Base-by-base conservation (phyloP, 2,797 vertebrate species). In the Bucorvus abyssinicus region DNA sequence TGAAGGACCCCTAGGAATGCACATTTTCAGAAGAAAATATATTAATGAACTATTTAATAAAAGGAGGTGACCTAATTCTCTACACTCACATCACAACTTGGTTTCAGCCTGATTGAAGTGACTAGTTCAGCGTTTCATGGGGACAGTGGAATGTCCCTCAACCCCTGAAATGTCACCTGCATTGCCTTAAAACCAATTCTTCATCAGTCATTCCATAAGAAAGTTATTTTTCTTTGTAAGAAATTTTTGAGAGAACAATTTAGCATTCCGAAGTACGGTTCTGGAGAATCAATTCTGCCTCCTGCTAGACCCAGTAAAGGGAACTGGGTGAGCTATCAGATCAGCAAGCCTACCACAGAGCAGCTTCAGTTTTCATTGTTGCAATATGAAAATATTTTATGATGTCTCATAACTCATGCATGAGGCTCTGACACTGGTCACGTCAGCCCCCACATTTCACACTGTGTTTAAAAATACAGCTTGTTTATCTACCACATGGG, bases 311-410 rank as follows among this genome's bases (percentile, higher is more conserved):
- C 74, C 30, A 6, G 82, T 9, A 27, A 84, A 53, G 57, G 23
- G 23, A 30, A 50, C 10, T 0, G 59, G 83, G 85, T 75, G 84
- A 91, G 56, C 87, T 73, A 65, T 93, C 93, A 76, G 63, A 89
- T 91, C 94, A 89, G 87, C 81, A 75, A 92, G 50, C 90, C 95
- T 80, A 93, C 95, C 92, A 40, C 84, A 53, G 52, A 57, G 84
- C 93, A 86, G 89, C 89, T 85, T 68, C 68, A 40, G 60, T 83
- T 93, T 69, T 86, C 90, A 69, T 92, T 80, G 82, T 82, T 95
- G 91, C 94, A 85, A 40, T 42, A 42, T 61, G 91, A 92, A 93
- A 90, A 88, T 88, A 59, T 61, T 91, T 87, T 87, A 90, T 60
- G 80, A 80, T 80, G 69, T 29, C 94, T 86, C 86, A 67, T 77